Percentiles rank a stretch among this genome's conserved stretches.
phyloP scores from a whole-genome alignment of 2,113 vertebrate genomes.

The Alexandromys fortis region DNA sequence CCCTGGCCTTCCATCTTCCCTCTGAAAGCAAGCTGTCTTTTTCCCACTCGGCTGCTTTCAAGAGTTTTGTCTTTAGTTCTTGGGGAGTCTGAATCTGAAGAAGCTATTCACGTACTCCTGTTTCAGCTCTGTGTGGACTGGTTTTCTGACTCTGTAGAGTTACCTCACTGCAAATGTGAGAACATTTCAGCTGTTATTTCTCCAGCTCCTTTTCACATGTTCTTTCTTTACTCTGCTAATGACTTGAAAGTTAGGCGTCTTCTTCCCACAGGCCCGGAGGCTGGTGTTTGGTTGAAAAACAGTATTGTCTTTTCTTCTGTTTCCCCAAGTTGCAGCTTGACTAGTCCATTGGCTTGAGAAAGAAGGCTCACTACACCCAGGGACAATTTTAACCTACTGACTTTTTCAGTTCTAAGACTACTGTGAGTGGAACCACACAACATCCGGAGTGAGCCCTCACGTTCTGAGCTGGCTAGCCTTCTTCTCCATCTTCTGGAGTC shows the following conservation, averaged over 20 bases:
- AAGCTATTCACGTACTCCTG: not conserved
- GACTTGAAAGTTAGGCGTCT: not conserved
- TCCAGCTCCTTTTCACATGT: not conserved
- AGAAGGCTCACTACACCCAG: not conserved
- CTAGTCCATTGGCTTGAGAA: not conserved
- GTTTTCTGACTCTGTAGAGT: not conserved
- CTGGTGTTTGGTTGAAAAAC: not conserved
- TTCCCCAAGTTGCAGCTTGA: not conserved
- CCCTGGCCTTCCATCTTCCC: not conserved
- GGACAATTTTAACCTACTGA: not conserved
- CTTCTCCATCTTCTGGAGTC: not conserved
- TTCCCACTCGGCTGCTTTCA: not conserved
- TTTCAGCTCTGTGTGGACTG: not conserved
- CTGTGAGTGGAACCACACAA: not conserved
- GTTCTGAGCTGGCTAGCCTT: not conserved
- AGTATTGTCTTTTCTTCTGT: not conserved
- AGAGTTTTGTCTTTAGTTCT: not conserved
- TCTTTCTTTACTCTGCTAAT: not conserved
- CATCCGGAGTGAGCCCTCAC: not conserved
- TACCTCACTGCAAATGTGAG: not conserved
- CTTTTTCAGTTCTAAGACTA: not conserved
- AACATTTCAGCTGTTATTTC: not conserved
- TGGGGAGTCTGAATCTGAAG: not conserved
- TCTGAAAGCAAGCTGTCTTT: not conserved
- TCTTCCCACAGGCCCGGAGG: not conserved